These are phyloP conservation scores for Onychostruthus taczanowskii DNA, from an alignment of 2,113 vertebrate genomes.

Conservation along the genomic window DNA sequence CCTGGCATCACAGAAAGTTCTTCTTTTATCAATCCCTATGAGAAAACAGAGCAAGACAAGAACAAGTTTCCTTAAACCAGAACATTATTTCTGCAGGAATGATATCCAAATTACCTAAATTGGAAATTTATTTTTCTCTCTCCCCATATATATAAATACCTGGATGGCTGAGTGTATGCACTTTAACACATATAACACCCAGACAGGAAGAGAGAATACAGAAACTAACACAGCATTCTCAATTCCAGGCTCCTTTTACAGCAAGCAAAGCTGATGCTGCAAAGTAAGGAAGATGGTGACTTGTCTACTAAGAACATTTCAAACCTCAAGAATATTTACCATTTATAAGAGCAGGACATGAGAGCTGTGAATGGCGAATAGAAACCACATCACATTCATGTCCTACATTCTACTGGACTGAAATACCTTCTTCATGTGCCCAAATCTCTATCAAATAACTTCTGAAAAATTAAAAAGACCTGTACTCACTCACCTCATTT, in stretches of 20 bases:
- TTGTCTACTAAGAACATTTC: not conserved
- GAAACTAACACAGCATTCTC: not conserved
- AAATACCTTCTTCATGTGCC: not conserved
- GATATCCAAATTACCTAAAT: rapidly evolving
- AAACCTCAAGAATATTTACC: not conserved
- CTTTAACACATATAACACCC: not conserved
- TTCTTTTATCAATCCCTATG: not conserved
- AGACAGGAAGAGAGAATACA: not conserved
- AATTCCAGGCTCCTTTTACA: not conserved
- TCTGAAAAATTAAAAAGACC: not conserved
- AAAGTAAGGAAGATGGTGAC: not conserved
- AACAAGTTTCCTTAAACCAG: not conserved
- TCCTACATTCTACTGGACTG: too few relatives aligned
- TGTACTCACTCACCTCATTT: constrained; percentile 65
- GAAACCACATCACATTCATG: not conserved
- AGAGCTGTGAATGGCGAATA: not conserved
- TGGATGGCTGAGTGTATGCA: not conserved
- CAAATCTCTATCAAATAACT: not conserved
- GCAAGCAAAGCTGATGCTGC: not conserved
- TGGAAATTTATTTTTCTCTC: not conserved
- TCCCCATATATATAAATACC: rapidly evolving
- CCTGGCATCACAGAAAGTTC: not conserved
- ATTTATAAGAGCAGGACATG: not conserved
- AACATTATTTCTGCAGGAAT: not conserved
- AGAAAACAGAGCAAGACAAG: not conserved